These are phyloP conservation scores for Ceratothoa steindachneri DNA, from an alignment of 2,888 invertebrate genomes.

Conservation along the genomic window DNA sequence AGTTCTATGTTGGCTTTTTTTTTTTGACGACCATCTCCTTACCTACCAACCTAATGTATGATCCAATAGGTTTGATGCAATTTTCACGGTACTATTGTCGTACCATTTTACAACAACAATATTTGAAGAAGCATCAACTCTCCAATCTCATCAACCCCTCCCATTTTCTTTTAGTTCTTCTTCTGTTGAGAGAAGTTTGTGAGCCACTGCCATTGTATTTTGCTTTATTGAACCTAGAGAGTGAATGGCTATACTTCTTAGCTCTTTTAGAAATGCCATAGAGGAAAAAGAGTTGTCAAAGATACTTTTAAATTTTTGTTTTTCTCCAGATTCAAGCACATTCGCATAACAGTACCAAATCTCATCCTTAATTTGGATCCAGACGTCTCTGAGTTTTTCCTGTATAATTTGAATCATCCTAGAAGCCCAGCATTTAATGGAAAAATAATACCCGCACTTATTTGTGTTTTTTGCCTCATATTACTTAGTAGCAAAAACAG, in stretches of 20 bases:
- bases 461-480: neutral
- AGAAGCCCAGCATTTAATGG: neutral
- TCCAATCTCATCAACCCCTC: neutral
- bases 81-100: neutral
- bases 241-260: neutral
- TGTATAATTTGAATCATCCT: neutral
- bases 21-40: neutral
- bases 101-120: neutral
- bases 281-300: constrained; percentile 2
- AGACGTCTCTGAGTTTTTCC: neutral
- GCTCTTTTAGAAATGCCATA: neutral
- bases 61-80: neutral
- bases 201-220: neutral
- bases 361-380: neutral
- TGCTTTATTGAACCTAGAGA: constrained; percentile 1
- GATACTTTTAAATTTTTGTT: neutral
- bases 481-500: neutral
- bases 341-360: neutral
- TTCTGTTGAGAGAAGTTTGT: neutral
- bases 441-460: constrained; percentile 7
- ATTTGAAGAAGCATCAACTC: constrained; percentile 3
- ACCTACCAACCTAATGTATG: neutral
- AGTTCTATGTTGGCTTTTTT: neutral
- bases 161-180: too few relatives aligned
- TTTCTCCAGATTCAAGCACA: neutral